Base-by-base conservation (phyloP, 2,888 invertebrate genomes). In the Poecilus cupreus region DNA sequence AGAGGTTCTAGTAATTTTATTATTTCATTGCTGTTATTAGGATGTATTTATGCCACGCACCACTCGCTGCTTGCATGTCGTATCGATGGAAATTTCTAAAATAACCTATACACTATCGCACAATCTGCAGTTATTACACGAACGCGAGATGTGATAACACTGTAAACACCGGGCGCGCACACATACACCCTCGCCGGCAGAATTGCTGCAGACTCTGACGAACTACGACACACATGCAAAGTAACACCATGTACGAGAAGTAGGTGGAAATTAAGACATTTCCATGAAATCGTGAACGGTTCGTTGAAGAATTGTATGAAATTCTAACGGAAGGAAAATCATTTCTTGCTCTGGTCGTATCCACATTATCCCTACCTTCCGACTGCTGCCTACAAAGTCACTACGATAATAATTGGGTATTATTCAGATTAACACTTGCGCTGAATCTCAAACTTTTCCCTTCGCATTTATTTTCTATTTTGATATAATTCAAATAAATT, bases 61-160 rank as follows among this genome's bases (percentile, higher is more conserved):
- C 70, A 74, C 43, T 80, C 54, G 77, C 54, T 68, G 81, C 83
- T 85, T 84, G 85, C 85, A 85, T 85, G 85, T 85, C 51, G 20
- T 75, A 51, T 75, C 81, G 75, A 81, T 81, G 81, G 74, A 81
- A 81, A 84, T 85, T 84, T 86, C 85, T 83, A 82, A 85, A 86
- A 85, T 85, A 85, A 84, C 85, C 84, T 76, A 75, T 83, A 75
- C 82, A 83, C 81, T 85, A 85, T 85, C 86, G 85, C 81, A 75
- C 80, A 82, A 86, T 86, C 86, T 85, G 83, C 83, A 51, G 84
- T 84, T 84, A 86, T 86, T 86, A 86, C 85, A 83, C 83, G 85
- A 86, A 85, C 85, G 85, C 85, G 85, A 86, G 85, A 83, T 82
- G 82, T 83, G 85, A 85, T 86, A 85, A 81, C 81, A 24, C 82